A percentile compares a stretch with the other conserved stretches of the same genome.
phyloP scores from a whole-genome alignment of 2,113 vertebrate genomes.

The Phaethon lepturus region DNA sequence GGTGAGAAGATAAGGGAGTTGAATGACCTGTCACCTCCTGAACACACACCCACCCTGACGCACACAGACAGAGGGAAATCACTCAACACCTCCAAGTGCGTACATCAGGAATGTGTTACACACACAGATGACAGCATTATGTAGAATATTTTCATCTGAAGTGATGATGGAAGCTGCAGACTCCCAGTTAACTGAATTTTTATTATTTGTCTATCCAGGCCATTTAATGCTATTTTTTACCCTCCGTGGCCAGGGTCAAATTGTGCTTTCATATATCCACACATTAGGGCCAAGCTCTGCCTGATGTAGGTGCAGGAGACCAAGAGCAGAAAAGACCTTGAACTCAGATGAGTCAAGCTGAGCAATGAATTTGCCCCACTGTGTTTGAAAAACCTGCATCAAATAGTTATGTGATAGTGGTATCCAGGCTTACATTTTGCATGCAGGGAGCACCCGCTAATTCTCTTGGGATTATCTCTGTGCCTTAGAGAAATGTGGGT shows the following conservation, averaged over 20 bases:
- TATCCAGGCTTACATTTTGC: neutral
- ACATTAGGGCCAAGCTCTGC: neutral
- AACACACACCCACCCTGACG: neutral
- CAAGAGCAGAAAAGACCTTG: neutral
- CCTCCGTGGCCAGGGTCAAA: neutral
- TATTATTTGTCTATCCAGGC: neutral
- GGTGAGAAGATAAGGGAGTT: slow-evolving; percentile 61
- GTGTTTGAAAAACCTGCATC: neutral
- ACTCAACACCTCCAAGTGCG: slow-evolving; percentile 45
- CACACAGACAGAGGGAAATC: slow-evolving; percentile 4
- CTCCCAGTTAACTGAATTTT: neutral
- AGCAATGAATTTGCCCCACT: neutral
- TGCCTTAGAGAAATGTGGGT: neutral
- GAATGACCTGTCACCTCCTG: slow-evolving; percentile 48
- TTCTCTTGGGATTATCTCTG: neutral
- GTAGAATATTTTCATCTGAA: slow-evolving; percentile 56
- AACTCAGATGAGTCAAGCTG: neutral
- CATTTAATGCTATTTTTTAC: neutral
- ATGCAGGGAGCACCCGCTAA: neutral
- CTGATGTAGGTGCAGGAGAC: neutral
- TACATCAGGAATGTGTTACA: slow-evolving; percentile 34
- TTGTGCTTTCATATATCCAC: neutral
- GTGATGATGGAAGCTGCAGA: neutral
- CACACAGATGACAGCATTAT: neutral
- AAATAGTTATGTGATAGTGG: neutral